phyloP scores from a whole-genome alignment of 1,140 invertebrate genomes.

The Palaemon carinicauda region DNA sequence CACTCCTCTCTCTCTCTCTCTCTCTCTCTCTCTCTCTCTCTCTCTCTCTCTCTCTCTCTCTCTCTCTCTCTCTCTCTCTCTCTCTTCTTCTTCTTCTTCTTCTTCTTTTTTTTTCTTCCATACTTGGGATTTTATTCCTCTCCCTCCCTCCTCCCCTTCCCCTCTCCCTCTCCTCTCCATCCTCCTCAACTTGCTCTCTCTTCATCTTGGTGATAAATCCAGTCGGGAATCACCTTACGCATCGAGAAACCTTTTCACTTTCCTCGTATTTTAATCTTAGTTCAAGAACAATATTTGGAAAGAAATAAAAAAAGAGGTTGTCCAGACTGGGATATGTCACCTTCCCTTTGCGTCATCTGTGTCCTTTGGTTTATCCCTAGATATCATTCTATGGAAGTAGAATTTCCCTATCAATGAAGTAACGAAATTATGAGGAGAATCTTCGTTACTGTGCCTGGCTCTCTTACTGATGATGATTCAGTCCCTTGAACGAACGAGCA shows the following conservation, averaged over 20 bases:
- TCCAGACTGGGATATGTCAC: too few species aligned
- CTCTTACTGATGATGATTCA: too few species aligned
- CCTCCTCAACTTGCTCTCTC: background rate
- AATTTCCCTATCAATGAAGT: too few species aligned
- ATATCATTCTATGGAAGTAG: too few species aligned
- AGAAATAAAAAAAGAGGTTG: background rate
- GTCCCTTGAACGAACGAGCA: too few species aligned
- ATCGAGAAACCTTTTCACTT: background rate
- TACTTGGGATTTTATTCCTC: background rate
- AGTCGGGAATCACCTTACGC: background rate
- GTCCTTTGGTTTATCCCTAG: too few species aligned
- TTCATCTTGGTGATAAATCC: background rate
- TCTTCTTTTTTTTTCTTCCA: background rate
- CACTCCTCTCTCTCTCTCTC: constrained; percentile 13
- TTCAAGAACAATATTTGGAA: background rate
- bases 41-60: background rate
- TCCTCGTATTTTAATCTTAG: too few species aligned
- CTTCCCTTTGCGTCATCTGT: too few species aligned
- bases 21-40: constrained; percentile 12
- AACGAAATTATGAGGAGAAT: too few species aligned
- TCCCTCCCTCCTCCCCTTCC: background rate
- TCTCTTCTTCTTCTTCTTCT: background rate
- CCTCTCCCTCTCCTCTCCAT: background rate
- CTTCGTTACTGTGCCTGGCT: too few species aligned
- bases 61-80: background rate